These are phyloP conservation scores for Polymixis flavicincta DNA, from an alignment of 2,888 invertebrate species.

Conservation along the genomic window DNA sequence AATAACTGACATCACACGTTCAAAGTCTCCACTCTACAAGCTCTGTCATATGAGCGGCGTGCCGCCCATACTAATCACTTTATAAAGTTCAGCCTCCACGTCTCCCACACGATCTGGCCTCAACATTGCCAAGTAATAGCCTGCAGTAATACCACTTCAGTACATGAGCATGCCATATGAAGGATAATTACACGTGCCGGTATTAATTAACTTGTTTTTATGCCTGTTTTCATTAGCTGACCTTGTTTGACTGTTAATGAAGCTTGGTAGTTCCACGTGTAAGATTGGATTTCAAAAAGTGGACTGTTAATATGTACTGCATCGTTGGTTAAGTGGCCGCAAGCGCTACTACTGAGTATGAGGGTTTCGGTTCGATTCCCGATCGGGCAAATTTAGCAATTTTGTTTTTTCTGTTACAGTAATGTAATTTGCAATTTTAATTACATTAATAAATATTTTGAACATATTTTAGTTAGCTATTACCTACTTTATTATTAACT, in stretches of 20 bases:
- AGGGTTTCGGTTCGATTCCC: no score
- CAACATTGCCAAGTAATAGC: constrained; percentile 16
- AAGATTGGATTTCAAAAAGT: not conserved
- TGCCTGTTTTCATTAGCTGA: not conserved
- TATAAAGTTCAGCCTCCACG: constrained; percentile 15
- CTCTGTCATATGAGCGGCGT: constrained; percentile 26
- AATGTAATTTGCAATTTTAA: no score
- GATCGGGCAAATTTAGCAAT: no score
- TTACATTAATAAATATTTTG: no score
- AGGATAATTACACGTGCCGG: constrained; percentile 1
- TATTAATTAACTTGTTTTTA: constrained; percentile 32
- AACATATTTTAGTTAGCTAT: no score
- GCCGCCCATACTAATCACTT: constrained; percentile 36
- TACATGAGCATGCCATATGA: not conserved
- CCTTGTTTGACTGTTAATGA: constrained; percentile 3
- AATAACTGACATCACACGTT: constrained; percentile 20
- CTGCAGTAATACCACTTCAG: constrained; percentile 10
- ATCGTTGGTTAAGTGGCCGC: no score
- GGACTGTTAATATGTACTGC: not conserved
- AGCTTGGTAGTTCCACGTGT: not conserved
- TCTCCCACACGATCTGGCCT: constrained; percentile 9
- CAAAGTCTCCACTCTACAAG: constrained; percentile 1
- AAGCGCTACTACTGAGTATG: no score
- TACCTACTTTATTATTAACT: no score
- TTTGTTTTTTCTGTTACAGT: no score